Percentiles rank a stretch among this genome's conserved stretches.
Evolutionary conservation across 2,888 invertebrate genomes (phyloP).

Genomic region (Xylophagus ater): DNA sequence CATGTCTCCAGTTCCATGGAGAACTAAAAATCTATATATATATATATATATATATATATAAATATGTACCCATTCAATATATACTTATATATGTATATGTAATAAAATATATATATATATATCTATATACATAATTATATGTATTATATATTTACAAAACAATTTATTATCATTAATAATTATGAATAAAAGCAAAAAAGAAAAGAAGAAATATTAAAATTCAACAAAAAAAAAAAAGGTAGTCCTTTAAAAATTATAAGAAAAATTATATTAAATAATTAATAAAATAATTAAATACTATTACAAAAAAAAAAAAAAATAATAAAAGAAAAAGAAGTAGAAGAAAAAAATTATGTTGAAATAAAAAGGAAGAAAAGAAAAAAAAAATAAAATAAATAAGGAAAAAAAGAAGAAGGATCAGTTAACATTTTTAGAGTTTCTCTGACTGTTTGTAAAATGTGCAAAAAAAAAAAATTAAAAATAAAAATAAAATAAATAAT

Average conservation of each 20-base stretch:
- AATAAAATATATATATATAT: slow-evolving; percentile 8
- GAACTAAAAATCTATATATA: slow-evolving; percentile 18
- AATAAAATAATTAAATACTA: slow-evolving; percentile 8
- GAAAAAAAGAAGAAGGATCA: slow-evolving; percentile 16
- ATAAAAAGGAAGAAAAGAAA: slow-evolving; percentile 1
- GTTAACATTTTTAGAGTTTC: slow-evolving; percentile 23
- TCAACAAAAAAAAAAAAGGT: too few relatives aligned
- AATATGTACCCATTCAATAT: slow-evolving; percentile 6
- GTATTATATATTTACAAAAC: slow-evolving; percentile 22
- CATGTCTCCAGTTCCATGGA: slow-evolving; percentile 39
- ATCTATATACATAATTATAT: slow-evolving; percentile 14
- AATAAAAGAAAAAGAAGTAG: slow-evolving; percentile 2
- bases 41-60: slow-evolving; percentile 10
- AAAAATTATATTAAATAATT: slow-evolving; percentile 7
- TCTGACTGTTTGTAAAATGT: slow-evolving; percentile 19
- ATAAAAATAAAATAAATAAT: slow-evolving; percentile 10
- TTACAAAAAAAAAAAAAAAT: slow-evolving; percentile 13
- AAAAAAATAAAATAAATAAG: slow-evolving; percentile 11
- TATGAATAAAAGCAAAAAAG: too few relatives aligned
- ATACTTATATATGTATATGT: slow-evolving; percentile 10
- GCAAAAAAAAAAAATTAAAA: slow-evolving; percentile 7
- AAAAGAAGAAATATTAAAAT: slow-evolving; percentile 8
- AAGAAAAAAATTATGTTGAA: slow-evolving; percentile 2
- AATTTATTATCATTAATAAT: too few relatives aligned
- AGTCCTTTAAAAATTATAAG: too few relatives aligned